Evolutionary conservation across 2,113 vertebrate genomes (phyloP), one percentile per base, ranked within the genome.

Genomic region (Pelvicachromis taeniatus): DNA sequence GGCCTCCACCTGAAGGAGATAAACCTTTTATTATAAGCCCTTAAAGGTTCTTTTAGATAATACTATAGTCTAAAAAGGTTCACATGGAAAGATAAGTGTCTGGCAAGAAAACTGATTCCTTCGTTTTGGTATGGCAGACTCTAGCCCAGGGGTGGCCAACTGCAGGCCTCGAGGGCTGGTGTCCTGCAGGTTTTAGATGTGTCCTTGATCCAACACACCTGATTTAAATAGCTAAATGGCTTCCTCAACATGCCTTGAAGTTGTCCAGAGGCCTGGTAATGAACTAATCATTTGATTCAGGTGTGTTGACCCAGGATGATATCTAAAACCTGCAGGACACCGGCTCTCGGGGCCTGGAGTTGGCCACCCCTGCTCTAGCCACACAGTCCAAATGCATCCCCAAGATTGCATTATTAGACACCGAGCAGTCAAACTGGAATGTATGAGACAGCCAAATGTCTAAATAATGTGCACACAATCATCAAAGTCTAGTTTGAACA

Each of bases 1-100:
- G 40, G 87, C 94, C 77, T 98, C 98, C 93, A 98, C 96, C 98
- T 99, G 84, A 17, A 29, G 40, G 52, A 16, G 70, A 21, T n/a
- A 78, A 42, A 45, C 63, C 59, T 61, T 19, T 50, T 9, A 10
- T n/a, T 17, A 54, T 35, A 23, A 12, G 31, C 6, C 11, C 9
- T 8, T 78, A 78, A 56, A n/a, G 77, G 35, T 29, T 9, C n/a
- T 0, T 78, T 29, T 48, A 40, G 55, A 63, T 10, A 11, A 79
- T 58, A 54, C 29, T 35, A 7, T 1, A 35, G 26, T 58, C 35
- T 17, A 58, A 58, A 29, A 21, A n/a, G 73, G 45, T 17, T 53
- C 26, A 19, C 9, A 16, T 13, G 45, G 26, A 52, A 16, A 75
- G 45, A 19, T 75, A 19, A 52, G 52, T 21, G 9, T 54, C 52